Base-by-base conservation (phyloP, 2,888 invertebrate species). In the Cyclophora punctaria region DNA sequence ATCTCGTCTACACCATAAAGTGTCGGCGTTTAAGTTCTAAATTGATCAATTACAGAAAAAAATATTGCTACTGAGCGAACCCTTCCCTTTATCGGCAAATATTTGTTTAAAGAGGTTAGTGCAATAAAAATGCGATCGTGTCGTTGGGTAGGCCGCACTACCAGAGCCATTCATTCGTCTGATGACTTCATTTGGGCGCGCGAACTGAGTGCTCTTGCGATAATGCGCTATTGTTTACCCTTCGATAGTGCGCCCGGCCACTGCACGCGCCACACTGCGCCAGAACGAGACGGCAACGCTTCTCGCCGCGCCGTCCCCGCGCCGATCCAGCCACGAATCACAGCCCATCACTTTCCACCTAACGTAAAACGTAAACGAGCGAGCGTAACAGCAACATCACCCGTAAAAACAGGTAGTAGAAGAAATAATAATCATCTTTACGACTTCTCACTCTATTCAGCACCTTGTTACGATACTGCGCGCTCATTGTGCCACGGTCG, bases 341-440 rank as follows among this genome's bases (percentile, higher is more conserved):
- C 70, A 57, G 56, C 56, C 80, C 69, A 61, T 84, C 84, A 66
- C 81, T 59, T 72, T 87, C 81, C 50, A 66, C 53, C 82, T 47
- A 59, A 61, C 57, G 54, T 55, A 52, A 45, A 50, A 50, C 44
- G 45, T 53, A 7, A 58, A 66, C 62, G 81, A 56, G 66, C 59
- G 78, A 88, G 62, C 62, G 83, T 69, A 78, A 87, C 65, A 71
- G 78, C 66, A 64, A 67, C 63, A 78, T 67, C 69, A 71, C 78
- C 83, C 87, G 84, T 86, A 89, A 88, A 88, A 89, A 89, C 89
- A 89, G 89, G 89, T 89, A 89, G 89, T 89, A 88, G 88, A 87
- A 86, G 89, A 89, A 88, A 89, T 89, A 89, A 89, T 89, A 88
- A 89, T 89, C 88, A 89, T 87, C 86, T 89, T 89, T 89, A 89